A percentile compares a stretch with the other conserved stretches of the same genome.
phyloP scores from a whole-genome alignment of 2,113 vertebrate species.

The Tychaedon coryphoeus region DNA sequence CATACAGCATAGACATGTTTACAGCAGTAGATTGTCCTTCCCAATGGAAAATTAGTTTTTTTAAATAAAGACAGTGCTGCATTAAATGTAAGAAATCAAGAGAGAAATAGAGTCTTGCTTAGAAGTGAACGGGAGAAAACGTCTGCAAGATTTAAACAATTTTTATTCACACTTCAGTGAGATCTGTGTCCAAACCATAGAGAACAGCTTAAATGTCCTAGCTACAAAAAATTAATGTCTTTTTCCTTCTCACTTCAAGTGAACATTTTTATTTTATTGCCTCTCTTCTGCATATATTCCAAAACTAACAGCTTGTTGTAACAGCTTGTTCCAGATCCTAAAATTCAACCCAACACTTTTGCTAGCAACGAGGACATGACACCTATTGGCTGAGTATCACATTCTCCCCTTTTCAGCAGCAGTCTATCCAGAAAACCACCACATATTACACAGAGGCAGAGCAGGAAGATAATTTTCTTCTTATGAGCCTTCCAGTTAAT shows the following conservation, averaged over 20 bases:
- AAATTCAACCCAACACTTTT: neutral
- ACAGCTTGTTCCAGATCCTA: neutral
- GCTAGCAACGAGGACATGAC: neutral
- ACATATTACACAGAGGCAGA: neutral
- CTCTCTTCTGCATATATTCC: neutral
- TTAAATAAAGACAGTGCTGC: neutral
- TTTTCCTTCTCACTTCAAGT: neutral
- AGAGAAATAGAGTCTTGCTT: neutral
- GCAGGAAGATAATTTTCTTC: neutral
- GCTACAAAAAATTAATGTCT: neutral
- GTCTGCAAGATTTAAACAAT: neutral
- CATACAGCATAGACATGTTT: neutral
- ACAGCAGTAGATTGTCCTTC: neutral
- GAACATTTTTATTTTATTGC: neutral
- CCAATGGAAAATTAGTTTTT: neutral
- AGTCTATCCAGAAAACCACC: neutral
- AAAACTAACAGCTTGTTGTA: too few species aligned
- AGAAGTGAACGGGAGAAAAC: neutral
- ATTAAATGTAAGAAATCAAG: neutral
- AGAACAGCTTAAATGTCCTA: neutral
- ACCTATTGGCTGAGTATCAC: neutral
- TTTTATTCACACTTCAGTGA: neutral
- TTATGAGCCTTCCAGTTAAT: neutral
- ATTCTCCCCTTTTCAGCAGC: neutral
- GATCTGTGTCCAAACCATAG: neutral